Evolutionary conservation across 2,113 vertebrate genomes (phyloP).

Genomic region (Mormoops blainvillei): DNA sequence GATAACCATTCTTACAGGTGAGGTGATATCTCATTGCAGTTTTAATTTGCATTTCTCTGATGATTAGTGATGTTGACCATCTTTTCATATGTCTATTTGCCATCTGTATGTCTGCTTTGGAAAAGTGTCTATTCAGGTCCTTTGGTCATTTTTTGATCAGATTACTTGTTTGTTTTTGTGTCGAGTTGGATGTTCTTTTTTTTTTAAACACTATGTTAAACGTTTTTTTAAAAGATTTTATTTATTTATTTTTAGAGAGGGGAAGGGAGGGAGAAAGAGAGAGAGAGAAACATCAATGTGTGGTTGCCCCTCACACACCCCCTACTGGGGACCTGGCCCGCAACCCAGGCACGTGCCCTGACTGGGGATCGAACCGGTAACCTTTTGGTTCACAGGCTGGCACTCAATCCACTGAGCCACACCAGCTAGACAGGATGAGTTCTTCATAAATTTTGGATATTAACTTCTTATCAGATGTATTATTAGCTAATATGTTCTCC

Average conservation of each 20-base stretch:
- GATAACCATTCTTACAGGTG: neutral
- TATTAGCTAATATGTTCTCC: neutral
- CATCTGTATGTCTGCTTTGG: neutral
- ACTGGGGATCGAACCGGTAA: too few species aligned
- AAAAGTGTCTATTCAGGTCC: neutral
- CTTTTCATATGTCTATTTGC: neutral
- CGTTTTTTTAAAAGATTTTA: too few species aligned
- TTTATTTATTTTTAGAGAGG: too few species aligned
- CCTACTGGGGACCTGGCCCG: too few species aligned
- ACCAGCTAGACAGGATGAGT: too few species aligned
- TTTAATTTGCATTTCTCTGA: neutral
- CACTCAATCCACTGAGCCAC: too few species aligned
- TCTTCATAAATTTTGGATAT: neutral
- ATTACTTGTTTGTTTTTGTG: neutral
- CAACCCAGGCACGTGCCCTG: too few species aligned
- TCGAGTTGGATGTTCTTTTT: neutral
- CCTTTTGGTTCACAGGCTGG: too few species aligned
- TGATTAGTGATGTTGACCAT: neutral
- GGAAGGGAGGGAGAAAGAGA: too few species aligned
- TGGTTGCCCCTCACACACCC: too few species aligned
- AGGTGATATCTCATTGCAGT: neutral
- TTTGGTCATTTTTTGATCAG: neutral
- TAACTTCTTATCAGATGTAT: neutral
- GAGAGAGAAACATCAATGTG: too few species aligned
- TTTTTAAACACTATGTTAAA: too few species aligned